Base-by-base conservation (phyloP, 2,888 invertebrate species). In the Pyralis farinalis region DNA sequence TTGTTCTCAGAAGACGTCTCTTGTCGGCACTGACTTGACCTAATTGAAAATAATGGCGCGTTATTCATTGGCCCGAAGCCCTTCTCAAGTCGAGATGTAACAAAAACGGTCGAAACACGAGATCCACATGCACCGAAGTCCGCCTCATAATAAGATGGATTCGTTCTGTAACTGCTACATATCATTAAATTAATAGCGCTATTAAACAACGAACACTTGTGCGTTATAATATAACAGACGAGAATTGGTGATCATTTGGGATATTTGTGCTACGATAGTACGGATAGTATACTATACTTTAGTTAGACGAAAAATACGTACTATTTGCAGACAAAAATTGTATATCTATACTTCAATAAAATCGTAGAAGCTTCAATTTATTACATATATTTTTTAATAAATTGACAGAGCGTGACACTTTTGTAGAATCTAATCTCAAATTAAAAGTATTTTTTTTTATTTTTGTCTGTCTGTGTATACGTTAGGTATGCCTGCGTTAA, bases 31-130 rank as follows among this genome's bases (percentile, higher is more conserved):
- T 65, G 76, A 63, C 77, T 76, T 88, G 86, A 86, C 87, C 87
- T 79, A 86, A 86, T 88, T 88, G 83, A 81, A 83, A 81, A 86
- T 88, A 87, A 88, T 86, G 73, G 79, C 68, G 70, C 76, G 67
- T 83, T 83, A 81, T 86, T 78, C 80, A 71, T 67, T 69, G 68
- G 63, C 55, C 59, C 55, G 70, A 25, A 71, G 73, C 73, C 74
- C 73, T 65, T 63, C 62, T 60, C 58, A 69, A 67, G 71, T 60
- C 58, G 69, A 67, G 71, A 70, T 65, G 70, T 75, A 71, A 79
- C 71, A 74, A 80, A 71, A 75, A 79, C 67, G 69, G 62, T 55
- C 58, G 63, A 61, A 64, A 61, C 59, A 54, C 49, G 61, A 52
- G 55, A 55, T 46, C 40, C 53, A 47, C 49, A 55, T 46, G 40